Conservation (phyloP, 2,797 vertebrate genomes). For the Nyctalus aviator region DNA sequence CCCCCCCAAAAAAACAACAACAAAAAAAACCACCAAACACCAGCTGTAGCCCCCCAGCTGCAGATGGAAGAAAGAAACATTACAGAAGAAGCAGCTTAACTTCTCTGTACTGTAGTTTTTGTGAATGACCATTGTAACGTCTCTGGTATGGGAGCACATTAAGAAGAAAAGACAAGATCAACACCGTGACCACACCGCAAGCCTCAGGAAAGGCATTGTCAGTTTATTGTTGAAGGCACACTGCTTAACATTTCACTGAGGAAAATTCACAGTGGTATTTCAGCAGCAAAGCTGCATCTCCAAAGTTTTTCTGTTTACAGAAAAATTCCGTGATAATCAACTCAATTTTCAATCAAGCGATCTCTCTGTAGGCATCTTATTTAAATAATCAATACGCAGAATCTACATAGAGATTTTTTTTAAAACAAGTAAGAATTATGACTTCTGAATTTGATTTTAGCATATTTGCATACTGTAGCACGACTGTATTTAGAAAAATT, state of each 20-base stretch:
- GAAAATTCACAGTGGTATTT: slow-evolving; percentile 72
- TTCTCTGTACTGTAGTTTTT: slow-evolving; percentile 80
- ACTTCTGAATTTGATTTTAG: slow-evolving; percentile 23
- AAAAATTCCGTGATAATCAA: slow-evolving; percentile 63
- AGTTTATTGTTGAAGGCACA: slow-evolving; percentile 72
- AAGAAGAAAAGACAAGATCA: slow-evolving; percentile 81
- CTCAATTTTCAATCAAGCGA: slow-evolving; percentile 3
- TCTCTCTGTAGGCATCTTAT: slow-evolving; percentile 20
- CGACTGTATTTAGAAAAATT: slow-evolving; percentile 38
- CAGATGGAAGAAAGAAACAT: slow-evolving; percentile 75
- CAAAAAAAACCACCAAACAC: background rate
- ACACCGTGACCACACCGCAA: slow-evolving; percentile 80
- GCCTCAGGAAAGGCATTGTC: slow-evolving; percentile 76
- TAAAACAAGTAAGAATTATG: slow-evolving; percentile 21
- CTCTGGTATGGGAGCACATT: slow-evolving; percentile 78
- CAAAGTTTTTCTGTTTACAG: slow-evolving; percentile 38
- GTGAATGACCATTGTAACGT: slow-evolving; percentile 80
- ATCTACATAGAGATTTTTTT: slow-evolving; percentile 34
- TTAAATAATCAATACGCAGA: slow-evolving; percentile 50
- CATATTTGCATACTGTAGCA: background rate
- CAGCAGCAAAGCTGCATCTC: slow-evolving; percentile 60
- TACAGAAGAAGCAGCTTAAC: slow-evolving; percentile 60
- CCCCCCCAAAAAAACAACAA: too few species aligned
- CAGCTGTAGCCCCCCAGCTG: slow-evolving; percentile 80
- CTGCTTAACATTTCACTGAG: slow-evolving; percentile 72